Conservation (phyloP, 2,888 invertebrate species). For the Boloria selene region DNA sequence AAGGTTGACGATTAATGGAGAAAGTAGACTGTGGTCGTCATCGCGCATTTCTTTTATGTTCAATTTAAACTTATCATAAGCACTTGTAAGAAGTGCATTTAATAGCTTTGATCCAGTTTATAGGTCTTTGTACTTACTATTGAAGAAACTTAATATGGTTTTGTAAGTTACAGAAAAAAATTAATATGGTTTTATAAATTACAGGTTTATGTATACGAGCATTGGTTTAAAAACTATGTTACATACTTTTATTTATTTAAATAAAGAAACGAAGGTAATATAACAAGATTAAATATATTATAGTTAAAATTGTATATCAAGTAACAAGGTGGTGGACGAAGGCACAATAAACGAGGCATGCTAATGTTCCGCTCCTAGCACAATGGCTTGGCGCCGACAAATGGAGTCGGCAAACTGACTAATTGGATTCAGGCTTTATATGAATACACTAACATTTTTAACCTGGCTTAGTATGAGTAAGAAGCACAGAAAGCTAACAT, state of each 20-base stretch:
- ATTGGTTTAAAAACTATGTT: no score
- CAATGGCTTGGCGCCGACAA: constrained; percentile 38
- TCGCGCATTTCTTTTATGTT: constrained; percentile 36
- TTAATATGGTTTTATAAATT: neutral
- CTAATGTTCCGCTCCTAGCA: constrained; percentile 37
- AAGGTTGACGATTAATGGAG: constrained; percentile 40
- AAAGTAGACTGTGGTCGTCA: constrained; percentile 38
- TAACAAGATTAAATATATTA: neutral
- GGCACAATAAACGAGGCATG: constrained; percentile 34
- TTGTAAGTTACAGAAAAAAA: constrained; percentile 7
- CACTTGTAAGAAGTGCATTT: constrained; percentile 4
- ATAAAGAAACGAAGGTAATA: neutral
- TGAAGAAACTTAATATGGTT: constrained; percentile 9
- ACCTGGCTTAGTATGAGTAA: neutral
- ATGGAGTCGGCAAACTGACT: constrained; percentile 29
- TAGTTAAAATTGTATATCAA: constrained; percentile 23
- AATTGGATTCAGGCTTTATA: constrained; percentile 24
- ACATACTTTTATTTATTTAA: no score
- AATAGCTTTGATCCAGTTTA: constrained; percentile 20
- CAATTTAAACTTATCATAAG: constrained; percentile 27
- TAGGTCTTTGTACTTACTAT: constrained; percentile 4
- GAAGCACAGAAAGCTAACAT: no score
- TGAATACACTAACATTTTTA: constrained; percentile 8
- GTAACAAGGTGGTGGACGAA: constrained; percentile 34
- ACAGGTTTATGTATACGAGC: no score